Conservation (phyloP, 2,113 vertebrate species). For the Xiphophorus maculatus region DNA sequence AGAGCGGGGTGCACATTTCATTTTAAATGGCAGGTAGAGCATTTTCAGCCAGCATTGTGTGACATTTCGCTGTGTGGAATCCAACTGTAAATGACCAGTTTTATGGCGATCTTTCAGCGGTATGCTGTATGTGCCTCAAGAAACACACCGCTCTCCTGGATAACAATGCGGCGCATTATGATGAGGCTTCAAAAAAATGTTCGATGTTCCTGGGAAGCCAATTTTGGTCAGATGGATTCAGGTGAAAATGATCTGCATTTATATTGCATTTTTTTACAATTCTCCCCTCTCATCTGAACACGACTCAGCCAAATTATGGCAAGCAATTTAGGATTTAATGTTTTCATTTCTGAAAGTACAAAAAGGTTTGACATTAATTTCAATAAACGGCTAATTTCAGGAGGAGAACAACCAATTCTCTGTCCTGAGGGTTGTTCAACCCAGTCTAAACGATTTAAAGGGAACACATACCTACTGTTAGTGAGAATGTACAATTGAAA, state of each 20-base stretch:
- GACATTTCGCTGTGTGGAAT: not conserved
- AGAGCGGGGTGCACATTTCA: not conserved
- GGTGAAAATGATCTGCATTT: not conserved
- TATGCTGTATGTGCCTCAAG: not conserved
- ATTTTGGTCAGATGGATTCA: not conserved
- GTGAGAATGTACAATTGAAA: not conserved
- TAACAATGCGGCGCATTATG: not conserved
- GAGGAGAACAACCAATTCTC: not conserved
- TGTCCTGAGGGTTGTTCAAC: not conserved
- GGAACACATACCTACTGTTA: not conserved
- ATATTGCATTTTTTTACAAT: not conserved
- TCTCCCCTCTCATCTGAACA: not conserved
- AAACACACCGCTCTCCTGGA: not conserved
- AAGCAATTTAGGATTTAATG: not conserved
- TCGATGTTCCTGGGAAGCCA: not conserved
- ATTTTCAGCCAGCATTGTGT: not conserved
- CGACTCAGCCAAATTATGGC: not conserved
- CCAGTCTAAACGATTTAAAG: not conserved
- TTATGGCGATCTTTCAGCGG: not conserved
- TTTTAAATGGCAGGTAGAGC: slow-evolving; percentile 7
- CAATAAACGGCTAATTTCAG: not conserved
- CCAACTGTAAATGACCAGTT: not conserved
- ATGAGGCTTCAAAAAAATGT: rapidly evolving
- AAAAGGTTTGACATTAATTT: not conserved
- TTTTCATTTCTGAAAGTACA: not conserved